Base-by-base conservation (phyloP, 1,140 invertebrate genomes). In the Achatina immaculata region DNA sequence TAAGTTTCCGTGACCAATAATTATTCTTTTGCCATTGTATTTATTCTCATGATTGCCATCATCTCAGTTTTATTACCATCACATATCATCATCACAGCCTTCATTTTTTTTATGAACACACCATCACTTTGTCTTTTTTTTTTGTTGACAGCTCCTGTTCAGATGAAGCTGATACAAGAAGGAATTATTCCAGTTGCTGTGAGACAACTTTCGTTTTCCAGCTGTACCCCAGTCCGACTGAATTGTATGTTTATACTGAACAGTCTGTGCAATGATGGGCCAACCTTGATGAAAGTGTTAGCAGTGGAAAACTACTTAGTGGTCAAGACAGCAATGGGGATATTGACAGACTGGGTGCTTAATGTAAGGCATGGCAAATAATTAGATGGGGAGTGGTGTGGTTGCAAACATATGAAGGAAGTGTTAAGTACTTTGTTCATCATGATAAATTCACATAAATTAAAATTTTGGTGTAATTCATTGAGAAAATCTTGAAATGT, bases 161-260 rank as follows among this genome's bases (percentile, higher is more conserved):
- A 62, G 21, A 6, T 3, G 3, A 38, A 38, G 45, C 31, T 76
- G 51, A 40, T 76, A 58, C 16, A 76, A 45, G 14, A 31, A 62
- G 74, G 74, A 36, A 19, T 76, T n/a, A n/a, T 76, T 21, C 48
- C 74, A 3, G 28, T 76, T n/a, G 74, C 74, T 58, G 74, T 76
- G 24, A 43, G 55, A 42, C 48, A 62, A 9, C 40, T 76, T 38
- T 31, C n/a, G 34, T 1, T 16, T 24, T 11, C 16, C 6, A n/a
- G 7, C 42, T n/a, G 16, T 11, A 24, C 40, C 21, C 3, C n/a
- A 45, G 34, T 76, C 4, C 45, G 31, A n/a, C 51, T 76, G 48
- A 76, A 43, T 31, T 76, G 74, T 31, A 3, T 76, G 51, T 58
- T 76, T 31, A 58, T 62, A 19, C 31, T 76, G 40, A 76, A 58